A percentile compares a stretch with the other conserved stretches of the same genome.
These are phyloP conservation scores for Telmatherina bonti DNA, from an alignment of 2,797 vertebrate genomes.

Conservation along the genomic window DNA sequence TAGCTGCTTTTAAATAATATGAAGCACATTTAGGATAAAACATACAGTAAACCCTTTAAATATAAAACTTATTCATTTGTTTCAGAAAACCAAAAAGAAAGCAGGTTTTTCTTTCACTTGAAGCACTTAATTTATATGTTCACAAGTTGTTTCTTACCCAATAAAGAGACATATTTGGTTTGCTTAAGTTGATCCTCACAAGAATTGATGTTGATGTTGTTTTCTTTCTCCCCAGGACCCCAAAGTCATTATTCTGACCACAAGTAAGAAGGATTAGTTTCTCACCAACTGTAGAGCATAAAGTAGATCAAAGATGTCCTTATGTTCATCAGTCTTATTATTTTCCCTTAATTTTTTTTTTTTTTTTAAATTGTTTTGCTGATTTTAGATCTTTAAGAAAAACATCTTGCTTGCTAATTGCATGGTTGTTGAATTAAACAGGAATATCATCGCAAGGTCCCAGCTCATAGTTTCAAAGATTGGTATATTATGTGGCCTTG, in stretches of 20 bases:
- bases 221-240: slow-evolving; percentile 85
- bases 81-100: background rate
- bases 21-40: background rate
- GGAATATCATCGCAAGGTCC: background rate
- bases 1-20: background rate
- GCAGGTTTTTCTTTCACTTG: background rate
- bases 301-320: slow-evolving; percentile 3
- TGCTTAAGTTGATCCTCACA: background rate
- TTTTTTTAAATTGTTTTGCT: too few relatives aligned
- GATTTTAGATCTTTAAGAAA: background rate
- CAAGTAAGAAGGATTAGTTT: slow-evolving; percentile 84
- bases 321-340: background rate
- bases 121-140: background rate
- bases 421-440: background rate
- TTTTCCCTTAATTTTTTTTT: background rate
- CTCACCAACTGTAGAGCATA: background rate
- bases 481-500: background rate
- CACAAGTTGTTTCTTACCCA: slow-evolving; percentile 13
- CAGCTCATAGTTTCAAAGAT: background rate
- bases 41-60: too few relatives aligned
- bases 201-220: background rate
- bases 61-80: too few relatives aligned
- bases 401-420: background rate
- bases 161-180: background rate
- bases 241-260: slow-evolving; percentile 90